Evolutionary conservation across 1,140 invertebrate species (phyloP), one percentile per base, ranked within the genome.

Genomic region (Euwallacea fornicatus): DNA sequence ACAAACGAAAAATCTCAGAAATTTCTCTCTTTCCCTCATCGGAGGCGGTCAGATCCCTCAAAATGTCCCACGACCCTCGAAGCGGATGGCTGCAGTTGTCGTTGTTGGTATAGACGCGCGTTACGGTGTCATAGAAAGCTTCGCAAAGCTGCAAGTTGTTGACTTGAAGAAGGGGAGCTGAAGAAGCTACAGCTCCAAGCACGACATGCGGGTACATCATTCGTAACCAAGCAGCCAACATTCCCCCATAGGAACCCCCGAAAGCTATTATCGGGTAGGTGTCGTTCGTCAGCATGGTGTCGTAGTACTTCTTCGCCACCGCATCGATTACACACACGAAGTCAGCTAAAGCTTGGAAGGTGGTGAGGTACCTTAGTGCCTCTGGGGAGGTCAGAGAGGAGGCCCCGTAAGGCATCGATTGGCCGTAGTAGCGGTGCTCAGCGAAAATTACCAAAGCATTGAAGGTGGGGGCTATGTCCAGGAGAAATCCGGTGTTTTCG

Each of bases 141-240:
- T 90, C 86, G 80, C 97, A 98, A 0, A 89, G 86, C 3, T 90
- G 91, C 74, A 96, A 80, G 43, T 89, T 91, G 2, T 85, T 82
- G 79, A 97, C 98, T 84, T 97, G 94, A 75, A 93, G 88, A 68
- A 99, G 89, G 0, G 98, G 98, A 0, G 97, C 98, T 15, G 96
- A 98, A 2, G 96, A 90, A 42, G 98, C 96, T 65, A 99, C 88
- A 2, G 97, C 91, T 9, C 97, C 96, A 16, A 78, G 82, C 10
- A 98, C 88, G 44, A 95, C 81, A 77, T 96, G 91, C 11, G 97
- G 97, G 85, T 98, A 99, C 82, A 98, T 98, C 79, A 98, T 93
- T 41, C 97, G 86, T 67, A 98, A 88, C 93, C 97, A 99, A 4
- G 96, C 93, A 33, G 97, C 88, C 44, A 99, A 82, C 97, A 99